A percentile compares a stretch with the other conserved stretches of the same genome.
These are phyloP conservation scores for Ochropacha duplaris DNA, from an alignment of 2,888 invertebrate genomes.

Conservation along the genomic window DNA sequence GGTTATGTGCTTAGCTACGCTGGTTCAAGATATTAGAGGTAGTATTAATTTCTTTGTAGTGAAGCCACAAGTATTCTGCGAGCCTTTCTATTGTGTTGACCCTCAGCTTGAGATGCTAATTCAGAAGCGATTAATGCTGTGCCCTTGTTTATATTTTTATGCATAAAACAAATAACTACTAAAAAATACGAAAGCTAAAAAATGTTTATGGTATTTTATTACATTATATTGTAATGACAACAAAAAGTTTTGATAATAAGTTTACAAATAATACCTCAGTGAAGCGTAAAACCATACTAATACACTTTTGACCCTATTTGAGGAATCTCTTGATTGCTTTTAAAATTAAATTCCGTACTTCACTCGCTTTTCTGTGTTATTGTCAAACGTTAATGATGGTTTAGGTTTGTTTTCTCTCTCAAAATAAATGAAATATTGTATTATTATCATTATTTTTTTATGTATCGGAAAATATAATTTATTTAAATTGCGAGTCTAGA, in stretches of 20 bases:
- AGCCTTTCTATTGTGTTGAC: slow-evolving; percentile 3
- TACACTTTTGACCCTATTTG: not conserved
- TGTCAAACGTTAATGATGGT: slow-evolving; percentile 21
- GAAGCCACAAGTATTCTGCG: slow-evolving; percentile 25
- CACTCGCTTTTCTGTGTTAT: slow-evolving; percentile 17
- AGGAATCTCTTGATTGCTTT: not conserved
- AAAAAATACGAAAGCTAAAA: too few relatives aligned
- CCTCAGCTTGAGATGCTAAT: not conserved
- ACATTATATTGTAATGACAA: too few relatives aligned
- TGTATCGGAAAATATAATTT: slow-evolving; percentile 37
- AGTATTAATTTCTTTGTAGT: slow-evolving; percentile 23
- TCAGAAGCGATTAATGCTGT: not conserved
- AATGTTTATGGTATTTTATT: too few relatives aligned
- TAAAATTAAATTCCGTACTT: not conserved
- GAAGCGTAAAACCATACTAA: not conserved
- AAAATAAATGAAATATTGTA: too few relatives aligned
- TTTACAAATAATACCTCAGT: too few relatives aligned
- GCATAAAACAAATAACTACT: too few relatives aligned
- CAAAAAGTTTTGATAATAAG: too few relatives aligned
- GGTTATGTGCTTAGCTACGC: slow-evolving; percentile 21
- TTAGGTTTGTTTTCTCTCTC: slow-evolving; percentile 30
- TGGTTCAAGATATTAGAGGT: slow-evolving; percentile 28
- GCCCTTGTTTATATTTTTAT: not conserved
- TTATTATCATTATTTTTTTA: too few relatives aligned
- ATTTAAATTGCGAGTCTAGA: too few relatives aligned